phyloP scores from a whole-genome alignment of 1,140 invertebrate species.

The Heliothis virescens region DNA sequence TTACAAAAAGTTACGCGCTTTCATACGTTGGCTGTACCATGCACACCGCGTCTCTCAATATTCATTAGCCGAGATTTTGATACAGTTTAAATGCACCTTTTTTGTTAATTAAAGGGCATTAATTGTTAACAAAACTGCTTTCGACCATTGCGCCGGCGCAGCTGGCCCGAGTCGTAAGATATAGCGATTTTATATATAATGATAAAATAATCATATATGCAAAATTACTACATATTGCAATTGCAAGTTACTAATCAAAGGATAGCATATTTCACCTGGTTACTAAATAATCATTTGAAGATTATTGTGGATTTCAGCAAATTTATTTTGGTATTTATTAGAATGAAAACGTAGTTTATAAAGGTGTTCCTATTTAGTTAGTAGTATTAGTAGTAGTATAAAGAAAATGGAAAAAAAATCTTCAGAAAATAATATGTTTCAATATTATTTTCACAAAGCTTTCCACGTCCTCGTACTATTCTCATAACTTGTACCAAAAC shows the following conservation, averaged over 20 bases:
- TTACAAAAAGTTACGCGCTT: not conserved
- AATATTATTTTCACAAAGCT: not conserved
- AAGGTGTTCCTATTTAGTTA: too few relatives aligned
- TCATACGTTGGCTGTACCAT: conserved; percentile 3
- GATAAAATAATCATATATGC: not conserved
- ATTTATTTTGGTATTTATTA: too few relatives aligned
- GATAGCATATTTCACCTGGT: too few relatives aligned
- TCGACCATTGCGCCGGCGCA: conserved; percentile 59
- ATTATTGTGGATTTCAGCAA: not conserved
- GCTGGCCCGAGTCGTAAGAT: conserved; percentile 46
- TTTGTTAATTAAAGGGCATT: conserved; percentile 75
- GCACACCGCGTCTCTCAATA: conserved; percentile 43
- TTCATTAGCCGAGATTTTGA: conserved; percentile 67
- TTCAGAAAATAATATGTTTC: too few relatives aligned
- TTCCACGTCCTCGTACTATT: not conserved
- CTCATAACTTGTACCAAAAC: conserved; percentile 39
- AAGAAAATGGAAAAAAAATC: too few relatives aligned
- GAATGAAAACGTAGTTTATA: too few relatives aligned
- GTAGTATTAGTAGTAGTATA: too few relatives aligned
- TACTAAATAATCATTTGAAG: not conserved
- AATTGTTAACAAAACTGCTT: conserved; percentile 75
- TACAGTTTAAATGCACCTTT: conserved; percentile 68
- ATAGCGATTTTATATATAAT: not conserved
- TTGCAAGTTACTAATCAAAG: too few relatives aligned
- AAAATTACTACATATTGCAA: not conserved